Conservation (phyloP, 1,140 invertebrate genomes). For the Caenorhabditis elegans region WBcel235 BX284602.5:12498001-12498500, state of each 20-base stretch:
- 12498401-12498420: too few relatives aligned
- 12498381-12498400: too few relatives aligned
- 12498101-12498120: constrained; percentile 37
- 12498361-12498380: too few relatives aligned
- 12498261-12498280: constrained; percentile 50
- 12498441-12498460: too few relatives aligned
- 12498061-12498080: constrained; percentile 43
- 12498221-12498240: constrained; percentile 51
- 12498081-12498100: constrained; percentile 43
- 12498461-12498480: too few relatives aligned
- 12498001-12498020: constrained; percentile 51
- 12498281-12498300: constrained; percentile 38
- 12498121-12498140: not conserved
- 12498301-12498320: not conserved
- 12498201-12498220: constrained; percentile 47
- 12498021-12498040: constrained; percentile 47
- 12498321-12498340: constrained; percentile 27
- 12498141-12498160: constrained; percentile 37
- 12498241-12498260: constrained; percentile 51
- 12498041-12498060: constrained; percentile 46
- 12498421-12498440: too few relatives aligned
- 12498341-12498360: too few relatives aligned
- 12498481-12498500: too few relatives aligned
- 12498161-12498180: constrained; percentile 46
- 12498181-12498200: constrained; percentile 49